These are phyloP conservation scores for Platysternon megacephalum DNA, from an alignment of 2,113 vertebrate species.

Conservation along the genomic window DNA sequence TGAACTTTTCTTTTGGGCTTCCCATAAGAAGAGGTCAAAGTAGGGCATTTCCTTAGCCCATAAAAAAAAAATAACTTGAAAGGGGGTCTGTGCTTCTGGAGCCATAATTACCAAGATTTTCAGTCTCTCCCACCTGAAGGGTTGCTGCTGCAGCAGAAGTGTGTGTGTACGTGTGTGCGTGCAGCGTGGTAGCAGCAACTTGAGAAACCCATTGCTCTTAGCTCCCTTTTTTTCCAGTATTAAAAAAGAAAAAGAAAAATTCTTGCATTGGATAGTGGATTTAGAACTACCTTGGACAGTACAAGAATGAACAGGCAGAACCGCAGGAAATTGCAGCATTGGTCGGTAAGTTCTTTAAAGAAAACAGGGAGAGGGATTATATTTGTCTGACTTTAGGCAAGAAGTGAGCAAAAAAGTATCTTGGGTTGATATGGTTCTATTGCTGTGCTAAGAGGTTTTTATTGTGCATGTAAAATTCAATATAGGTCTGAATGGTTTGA, in stretches of 20 bases:
- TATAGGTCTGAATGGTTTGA: not conserved
- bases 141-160: not conserved
- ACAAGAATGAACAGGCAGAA: not conserved
- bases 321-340: not conserved
- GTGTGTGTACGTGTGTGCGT: not conserved
- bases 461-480: not conserved
- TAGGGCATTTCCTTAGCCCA: not conserved
- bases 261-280: not conserved
- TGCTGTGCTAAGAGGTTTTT: not conserved
- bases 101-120: constrained; percentile 22
- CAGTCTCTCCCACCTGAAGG: not conserved
- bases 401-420: not conserved
- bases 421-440: not conserved
- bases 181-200: not conserved
- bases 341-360: not conserved
- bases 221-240: not conserved
- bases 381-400: not conserved
- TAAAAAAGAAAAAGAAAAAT: not conserved
- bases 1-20: not conserved
- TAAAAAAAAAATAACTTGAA: not conserved
- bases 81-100: constrained; percentile 14
- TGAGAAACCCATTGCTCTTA: not conserved
- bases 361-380: not conserved
- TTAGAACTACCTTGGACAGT: constrained; percentile 25
- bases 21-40: not conserved